These are phyloP conservation scores for Mirounga angustirostris DNA, from an alignment of 2,113 vertebrate species.

Conservation along the genomic window DNA sequence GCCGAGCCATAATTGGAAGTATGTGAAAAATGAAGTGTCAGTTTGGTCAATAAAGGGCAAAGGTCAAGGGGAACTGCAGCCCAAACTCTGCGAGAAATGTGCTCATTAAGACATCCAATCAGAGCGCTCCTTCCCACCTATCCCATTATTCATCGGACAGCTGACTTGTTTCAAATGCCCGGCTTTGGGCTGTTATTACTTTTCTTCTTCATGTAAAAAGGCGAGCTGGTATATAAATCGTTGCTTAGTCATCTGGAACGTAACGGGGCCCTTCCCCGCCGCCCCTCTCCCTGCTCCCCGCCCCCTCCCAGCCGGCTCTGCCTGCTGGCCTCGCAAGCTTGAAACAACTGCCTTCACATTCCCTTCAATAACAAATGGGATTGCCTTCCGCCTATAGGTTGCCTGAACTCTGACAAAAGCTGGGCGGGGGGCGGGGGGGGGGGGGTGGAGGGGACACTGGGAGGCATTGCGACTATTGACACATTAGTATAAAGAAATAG, in stretches of 20 bases:
- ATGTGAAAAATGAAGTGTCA: slow-evolving; percentile 99
- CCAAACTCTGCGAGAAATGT: slow-evolving; percentile 93
- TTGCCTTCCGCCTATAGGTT: slow-evolving; percentile 93
- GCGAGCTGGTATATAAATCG: slow-evolving; percentile 89
- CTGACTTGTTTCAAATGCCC: slow-evolving; percentile 88
- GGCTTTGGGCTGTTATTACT: slow-evolving; percentile 89
- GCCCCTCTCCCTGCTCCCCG: neutral
- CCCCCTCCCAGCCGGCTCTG: slow-evolving; percentile 83
- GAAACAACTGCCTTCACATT: slow-evolving; percentile 91
- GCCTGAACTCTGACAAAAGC: slow-evolving; percentile 85
- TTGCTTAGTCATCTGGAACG: slow-evolving; percentile 91
- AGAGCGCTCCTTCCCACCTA: slow-evolving; percentile 90
- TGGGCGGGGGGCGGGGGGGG: neutral
- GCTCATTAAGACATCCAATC: slow-evolving; percentile 98
- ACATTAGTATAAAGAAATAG: slow-evolving; percentile 78
- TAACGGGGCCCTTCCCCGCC: slow-evolving; percentile 86
- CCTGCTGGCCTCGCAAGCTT: slow-evolving; percentile 89
- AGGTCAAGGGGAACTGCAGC: slow-evolving; percentile 94
- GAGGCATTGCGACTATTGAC: slow-evolving; percentile 66
- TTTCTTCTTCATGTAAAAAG: slow-evolving; percentile 89
- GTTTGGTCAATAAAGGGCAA: slow-evolving; percentile 98
- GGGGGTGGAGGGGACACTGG: slow-evolving; percentile 5
- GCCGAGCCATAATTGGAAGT: slow-evolving; percentile 95
- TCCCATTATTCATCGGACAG: slow-evolving; percentile 94
- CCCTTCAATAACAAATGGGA: slow-evolving; percentile 92